These are phyloP conservation scores for Brachylomia viminalis DNA, from an alignment of 2,888 invertebrate species.

Conservation along the genomic window DNA sequence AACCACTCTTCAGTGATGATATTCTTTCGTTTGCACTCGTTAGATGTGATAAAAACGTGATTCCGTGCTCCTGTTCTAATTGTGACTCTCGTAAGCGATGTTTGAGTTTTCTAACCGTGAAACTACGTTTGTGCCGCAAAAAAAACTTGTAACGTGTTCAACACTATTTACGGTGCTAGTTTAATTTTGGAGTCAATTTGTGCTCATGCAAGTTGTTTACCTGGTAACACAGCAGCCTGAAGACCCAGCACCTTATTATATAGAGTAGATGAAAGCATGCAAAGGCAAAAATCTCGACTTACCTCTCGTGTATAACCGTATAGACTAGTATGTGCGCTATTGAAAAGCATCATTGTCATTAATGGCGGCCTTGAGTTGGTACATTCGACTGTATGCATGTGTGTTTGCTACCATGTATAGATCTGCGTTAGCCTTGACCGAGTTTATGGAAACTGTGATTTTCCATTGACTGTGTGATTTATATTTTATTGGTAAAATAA, in stretches of 20 bases:
- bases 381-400: conserved; percentile 76
- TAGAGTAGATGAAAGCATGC: conserved; percentile 77
- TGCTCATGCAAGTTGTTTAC: conserved; percentile 83
- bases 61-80: conserved; percentile 81
- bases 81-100: conserved; percentile 79
- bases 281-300: conserved; percentile 79
- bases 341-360: conserved; percentile 82
- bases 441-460: conserved; percentile 60
- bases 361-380: conserved; percentile 79
- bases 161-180: conserved; percentile 77
- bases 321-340: conserved; percentile 80
- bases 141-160: conserved; percentile 68
- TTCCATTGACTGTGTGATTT: conserved; percentile 36
- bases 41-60: conserved; percentile 85
- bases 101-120: conserved; percentile 77
- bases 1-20: conserved; percentile 78
- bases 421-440: conserved; percentile 78
- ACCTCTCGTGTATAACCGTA: conserved; percentile 81
- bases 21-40: conserved; percentile 72
- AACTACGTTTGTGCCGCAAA: conserved; percentile 76
- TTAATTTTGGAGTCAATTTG: conserved; percentile 88
- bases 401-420: conserved; percentile 56
- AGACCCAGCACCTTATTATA: conserved; percentile 85
- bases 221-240: conserved; percentile 77
- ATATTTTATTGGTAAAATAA: conserved; percentile 22